These are phyloP conservation scores for Indicator indicator DNA, from an alignment of 2,113 vertebrate species.

Conservation along the genomic window DNA sequence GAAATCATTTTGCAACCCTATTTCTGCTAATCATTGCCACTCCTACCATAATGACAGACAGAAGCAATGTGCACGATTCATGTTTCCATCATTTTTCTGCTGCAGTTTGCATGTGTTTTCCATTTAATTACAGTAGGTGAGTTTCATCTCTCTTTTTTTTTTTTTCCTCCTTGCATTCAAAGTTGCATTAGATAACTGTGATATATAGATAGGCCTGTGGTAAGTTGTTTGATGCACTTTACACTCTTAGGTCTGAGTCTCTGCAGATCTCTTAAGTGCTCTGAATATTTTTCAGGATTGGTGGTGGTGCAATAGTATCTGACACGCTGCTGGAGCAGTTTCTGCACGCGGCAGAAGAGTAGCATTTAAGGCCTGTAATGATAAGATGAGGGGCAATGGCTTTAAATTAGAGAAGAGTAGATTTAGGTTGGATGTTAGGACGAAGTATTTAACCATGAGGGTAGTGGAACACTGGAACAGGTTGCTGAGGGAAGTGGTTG, in stretches of 20 bases:
- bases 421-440: too few species aligned
- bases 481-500: too few species aligned
- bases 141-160: slow-evolving; percentile 36
- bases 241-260: neutral
- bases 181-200: slow-evolving; percentile 37
- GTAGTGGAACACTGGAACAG: too few species aligned
- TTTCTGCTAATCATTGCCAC: slow-evolving; percentile 64
- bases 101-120: slow-evolving; percentile 59
- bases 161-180: slow-evolving; percentile 20
- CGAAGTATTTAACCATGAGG: too few species aligned
- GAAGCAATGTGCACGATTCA: slow-evolving; percentile 37
- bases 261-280: slow-evolving; percentile 17
- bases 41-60: slow-evolving; percentile 61
- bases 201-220: slow-evolving; percentile 26
- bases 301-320: neutral
- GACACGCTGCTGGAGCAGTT: neutral
- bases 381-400: too few species aligned
- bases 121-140: slow-evolving; percentile 57
- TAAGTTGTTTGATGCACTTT: neutral
- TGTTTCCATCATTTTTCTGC: slow-evolving; percentile 62
- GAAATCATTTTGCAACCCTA: slow-evolving; percentile 48
- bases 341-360: neutral
- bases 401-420: too few species aligned
- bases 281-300: slow-evolving; percentile 12
- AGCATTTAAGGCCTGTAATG: neutral